Evolutionary conservation across 2,888 invertebrate genomes (phyloP), one percentile per base, ranked within the genome.

Genomic region (Drosophila quasianomalipes): DNA sequence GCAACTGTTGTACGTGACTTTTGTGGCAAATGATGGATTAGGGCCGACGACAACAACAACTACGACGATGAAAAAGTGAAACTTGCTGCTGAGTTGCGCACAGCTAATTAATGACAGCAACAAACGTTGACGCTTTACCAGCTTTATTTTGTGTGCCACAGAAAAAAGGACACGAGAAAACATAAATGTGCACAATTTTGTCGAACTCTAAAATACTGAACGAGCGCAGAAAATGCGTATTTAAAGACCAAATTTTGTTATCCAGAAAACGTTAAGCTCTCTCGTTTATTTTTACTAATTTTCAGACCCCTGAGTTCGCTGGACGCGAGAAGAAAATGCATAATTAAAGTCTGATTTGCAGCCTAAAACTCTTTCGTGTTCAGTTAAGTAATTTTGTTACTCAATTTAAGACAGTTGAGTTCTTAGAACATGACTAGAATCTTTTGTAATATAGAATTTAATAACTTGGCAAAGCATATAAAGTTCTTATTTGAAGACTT

Each of bases 11-110:
- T 85, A 88, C 88, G 88, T 88, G 88, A 88, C 88, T 88, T 88
- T 85, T 87, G 85, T 76, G 77, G 74, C 67, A 84, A 87, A 85
- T 89, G 90, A 89, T 85, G 89, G 90, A 88, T 88, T 89, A 87
- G 81, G 70, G 82, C 80, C 47, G 57, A 53, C 37, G 9, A 41
- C 28, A 58, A 26, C 22, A 30, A 35, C 28, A 67, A 57, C 57
- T n/a, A 39, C 28, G 28, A 16, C 57, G 28, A 39, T 16, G n/a
- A 39, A 41, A 72, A 90, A 90, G 90, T 90, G 87, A 90, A 87
- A 90, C 85, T 89, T 74, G 74, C 71, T 70, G 65, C 49, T 26
- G 52, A 63, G 57, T 58, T 64, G 52, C 44, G 72, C 73, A 47
- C 44, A 66, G 66, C 72, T 90, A 85, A 81, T 88, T 86, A 85